phyloP scores from a whole-genome alignment of 2,797 vertebrate species.

The Dallia pectoralis region DNA sequence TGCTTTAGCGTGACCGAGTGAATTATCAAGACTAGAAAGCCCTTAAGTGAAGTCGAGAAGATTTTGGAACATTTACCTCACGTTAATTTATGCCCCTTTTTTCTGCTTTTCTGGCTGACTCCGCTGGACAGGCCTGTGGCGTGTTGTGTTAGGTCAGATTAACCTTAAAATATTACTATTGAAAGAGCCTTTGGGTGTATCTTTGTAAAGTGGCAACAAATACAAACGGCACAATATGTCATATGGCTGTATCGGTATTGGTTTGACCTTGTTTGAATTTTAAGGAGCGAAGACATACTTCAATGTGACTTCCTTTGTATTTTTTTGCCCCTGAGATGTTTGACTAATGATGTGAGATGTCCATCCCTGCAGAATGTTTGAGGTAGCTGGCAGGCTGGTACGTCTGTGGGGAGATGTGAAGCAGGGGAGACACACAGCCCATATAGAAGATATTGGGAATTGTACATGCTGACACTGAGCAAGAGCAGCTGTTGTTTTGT shows the following conservation, averaged over 20 bases:
- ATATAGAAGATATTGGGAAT: constrained; percentile 8
- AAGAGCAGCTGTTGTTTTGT: constrained; percentile 52
- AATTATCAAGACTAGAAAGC: constrained; percentile 39
- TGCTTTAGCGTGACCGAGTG: constrained; percentile 38
- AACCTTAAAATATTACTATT: constrained; percentile 55
- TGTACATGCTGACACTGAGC: constrained; percentile 51
- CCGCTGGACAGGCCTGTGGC: constrained; percentile 31
- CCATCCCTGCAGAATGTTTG: constrained; percentile 6
- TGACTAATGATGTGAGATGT: constrained; percentile 5
- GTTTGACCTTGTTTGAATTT: not conserved
- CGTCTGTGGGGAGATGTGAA: not conserved
- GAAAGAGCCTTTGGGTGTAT: constrained; percentile 9
- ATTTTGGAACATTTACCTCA: constrained; percentile 32
- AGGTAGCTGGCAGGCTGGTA: constrained; percentile 8
- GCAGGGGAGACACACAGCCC: not conserved
- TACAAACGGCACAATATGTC: not conserved
- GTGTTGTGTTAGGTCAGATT: constrained; percentile 44
- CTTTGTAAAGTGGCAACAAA: not conserved
- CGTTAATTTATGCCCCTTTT: constrained; percentile 32
- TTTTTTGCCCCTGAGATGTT: not conserved
- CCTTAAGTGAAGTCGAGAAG: constrained; percentile 40
- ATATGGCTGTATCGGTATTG: not conserved
- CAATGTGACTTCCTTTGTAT: constrained; percentile 2
- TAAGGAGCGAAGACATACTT: not conserved
- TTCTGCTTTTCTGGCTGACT: constrained; percentile 34